A percentile compares a stretch with the other conserved stretches of the same genome.
phyloP scores from a whole-genome alignment of 2,888 invertebrate genomes.

The Hemithea aestivaria region DNA sequence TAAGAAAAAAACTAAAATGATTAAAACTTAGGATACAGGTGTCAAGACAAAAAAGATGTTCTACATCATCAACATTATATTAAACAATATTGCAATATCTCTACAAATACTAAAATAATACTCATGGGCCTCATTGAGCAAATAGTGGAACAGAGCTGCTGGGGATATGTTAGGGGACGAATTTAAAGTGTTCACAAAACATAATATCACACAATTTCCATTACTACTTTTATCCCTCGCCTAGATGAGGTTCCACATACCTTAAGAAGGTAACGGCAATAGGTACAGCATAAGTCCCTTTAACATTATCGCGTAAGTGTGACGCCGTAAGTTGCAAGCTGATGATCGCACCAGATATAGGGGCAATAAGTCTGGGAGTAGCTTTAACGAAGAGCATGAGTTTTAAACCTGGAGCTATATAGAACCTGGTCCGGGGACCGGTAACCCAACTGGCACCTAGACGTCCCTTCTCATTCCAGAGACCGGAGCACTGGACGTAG shows the following conservation, averaged over 20 bases:
- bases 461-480: conserved; percentile 47
- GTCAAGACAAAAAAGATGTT: too few species aligned
- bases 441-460: conserved; percentile 53
- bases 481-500: conserved; percentile 48
- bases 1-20: neutral
- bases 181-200: neutral
- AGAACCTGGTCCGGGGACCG: conserved; percentile 49
- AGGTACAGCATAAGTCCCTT: conserved; percentile 50
- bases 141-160: too few species aligned
- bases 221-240: conserved; percentile 20
- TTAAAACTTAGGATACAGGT: too few species aligned
- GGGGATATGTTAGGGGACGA: too few species aligned
- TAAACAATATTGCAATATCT: too few species aligned
- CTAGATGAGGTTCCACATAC: conserved; percentile 25
- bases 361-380: conserved; percentile 38
- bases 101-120: too few species aligned
- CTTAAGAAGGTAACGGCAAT: conserved; percentile 48
- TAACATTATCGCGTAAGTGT: conserved; percentile 50
- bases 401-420: conserved; percentile 50
- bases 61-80: too few species aligned
- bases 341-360: conserved; percentile 35
- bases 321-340: conserved; percentile 51
- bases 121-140: too few species aligned
- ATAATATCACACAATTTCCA: too few species aligned
- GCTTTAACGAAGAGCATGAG: conserved; percentile 41